Conservation (phyloP, 2,888 invertebrate genomes). For the Xanthia togata region DNA sequence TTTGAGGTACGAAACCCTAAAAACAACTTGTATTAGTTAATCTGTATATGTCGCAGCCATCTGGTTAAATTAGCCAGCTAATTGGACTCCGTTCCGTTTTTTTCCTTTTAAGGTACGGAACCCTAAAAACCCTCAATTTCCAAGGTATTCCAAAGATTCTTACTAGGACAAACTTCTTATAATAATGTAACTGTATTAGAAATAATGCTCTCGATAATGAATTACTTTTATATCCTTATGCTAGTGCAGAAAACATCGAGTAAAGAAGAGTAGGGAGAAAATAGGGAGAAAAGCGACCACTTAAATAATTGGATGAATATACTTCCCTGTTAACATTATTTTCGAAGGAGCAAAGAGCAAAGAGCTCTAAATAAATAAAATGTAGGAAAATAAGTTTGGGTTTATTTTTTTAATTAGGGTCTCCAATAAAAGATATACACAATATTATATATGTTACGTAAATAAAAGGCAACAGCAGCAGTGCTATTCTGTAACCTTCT, state of each 20-base stretch:
- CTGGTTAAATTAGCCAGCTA: too few species aligned
- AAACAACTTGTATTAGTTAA: too few species aligned
- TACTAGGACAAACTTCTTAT: background rate
- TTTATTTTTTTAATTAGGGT: too few species aligned
- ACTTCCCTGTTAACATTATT: background rate
- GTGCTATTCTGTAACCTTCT: too few species aligned
- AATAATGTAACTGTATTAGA: conserved; percentile 14
- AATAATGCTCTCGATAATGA: conserved; percentile 36
- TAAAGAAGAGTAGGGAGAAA: conserved; percentile 26
- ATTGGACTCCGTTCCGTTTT: too few species aligned
- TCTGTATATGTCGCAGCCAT: too few species aligned
- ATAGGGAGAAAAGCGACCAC: conserved; percentile 1
- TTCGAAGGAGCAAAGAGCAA: background rate
- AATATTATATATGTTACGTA: too few species aligned
- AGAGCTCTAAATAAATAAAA: too few species aligned
- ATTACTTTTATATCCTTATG: conserved; percentile 59
- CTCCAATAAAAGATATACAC: too few species aligned
- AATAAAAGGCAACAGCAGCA: too few species aligned
- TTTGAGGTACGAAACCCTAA: too few species aligned
- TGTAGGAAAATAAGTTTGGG: background rate
- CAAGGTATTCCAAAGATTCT: background rate
- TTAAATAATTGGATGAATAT: conserved; percentile 12
- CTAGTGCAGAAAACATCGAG: conserved; percentile 32
- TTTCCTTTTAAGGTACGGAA: too few species aligned
- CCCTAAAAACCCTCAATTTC: background rate